Evolutionary conservation across 2,113 vertebrate species (phyloP).

Genomic region (Dasyornis broadbenti): DNA sequence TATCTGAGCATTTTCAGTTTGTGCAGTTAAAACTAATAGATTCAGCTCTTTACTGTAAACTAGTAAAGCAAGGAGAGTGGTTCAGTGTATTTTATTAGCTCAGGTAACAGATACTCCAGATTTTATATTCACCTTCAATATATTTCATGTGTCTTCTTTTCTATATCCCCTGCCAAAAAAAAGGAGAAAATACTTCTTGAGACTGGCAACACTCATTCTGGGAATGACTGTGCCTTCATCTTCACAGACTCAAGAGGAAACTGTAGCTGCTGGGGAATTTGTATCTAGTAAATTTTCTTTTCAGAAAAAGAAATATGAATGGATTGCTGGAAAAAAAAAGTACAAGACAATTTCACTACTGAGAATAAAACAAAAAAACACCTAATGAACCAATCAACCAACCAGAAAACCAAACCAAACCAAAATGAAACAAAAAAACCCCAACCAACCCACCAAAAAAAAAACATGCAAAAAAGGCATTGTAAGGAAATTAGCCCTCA

Average conservation of each 20-base stretch:
- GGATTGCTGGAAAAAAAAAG: background rate
- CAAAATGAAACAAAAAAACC: fast-evolving
- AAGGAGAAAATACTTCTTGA: background rate
- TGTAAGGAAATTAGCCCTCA: background rate
- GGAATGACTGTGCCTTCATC: background rate
- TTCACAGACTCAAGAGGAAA: background rate
- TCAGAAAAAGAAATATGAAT: background rate
- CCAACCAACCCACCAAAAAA: background rate
- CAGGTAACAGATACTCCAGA: background rate
- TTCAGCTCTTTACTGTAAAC: background rate
- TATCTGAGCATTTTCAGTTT: background rate
- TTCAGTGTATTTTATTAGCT: background rate
- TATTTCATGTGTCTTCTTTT: background rate
- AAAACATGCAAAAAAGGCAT: background rate
- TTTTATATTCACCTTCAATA: background rate
- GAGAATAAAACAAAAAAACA: background rate
- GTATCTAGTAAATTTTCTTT: background rate
- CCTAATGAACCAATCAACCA: background rate
- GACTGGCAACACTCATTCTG: background rate
- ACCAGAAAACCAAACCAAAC: too few relatives aligned
- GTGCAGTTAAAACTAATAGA: background rate
- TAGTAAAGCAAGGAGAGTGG: background rate
- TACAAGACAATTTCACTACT: background rate
- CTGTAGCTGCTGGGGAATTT: background rate
- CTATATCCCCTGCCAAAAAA: background rate